Evolutionary conservation across 2,113 vertebrate genomes (phyloP).

Genomic region (Tupaia chinensis): DNA sequence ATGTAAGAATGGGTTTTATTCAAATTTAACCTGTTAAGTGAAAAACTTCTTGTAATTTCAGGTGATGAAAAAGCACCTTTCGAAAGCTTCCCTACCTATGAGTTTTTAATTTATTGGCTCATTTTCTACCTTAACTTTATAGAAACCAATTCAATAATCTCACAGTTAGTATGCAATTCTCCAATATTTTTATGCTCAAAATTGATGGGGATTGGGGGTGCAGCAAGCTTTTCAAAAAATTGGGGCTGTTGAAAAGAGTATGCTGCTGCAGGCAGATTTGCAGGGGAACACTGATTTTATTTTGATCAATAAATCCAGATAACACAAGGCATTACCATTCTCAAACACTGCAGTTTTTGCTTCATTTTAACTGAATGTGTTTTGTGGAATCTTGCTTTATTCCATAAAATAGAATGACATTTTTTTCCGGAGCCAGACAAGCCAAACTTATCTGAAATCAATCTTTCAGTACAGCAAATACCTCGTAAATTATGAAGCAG

Average conservation of each 20-base stretch:
- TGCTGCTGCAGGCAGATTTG: slow-evolving; percentile 50
- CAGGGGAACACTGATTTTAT: slow-evolving; percentile 80
- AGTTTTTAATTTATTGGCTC: slow-evolving; percentile 58
- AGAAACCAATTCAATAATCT: slow-evolving; percentile 59
- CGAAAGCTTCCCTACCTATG: background rate
- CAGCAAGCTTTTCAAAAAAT: slow-evolving; percentile 40
- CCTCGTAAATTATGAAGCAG: slow-evolving; percentile 77
- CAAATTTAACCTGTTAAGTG: slow-evolving; percentile 29
- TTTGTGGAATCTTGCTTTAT: slow-evolving; percentile 77
- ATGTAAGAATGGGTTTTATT: slow-evolving; percentile 34
- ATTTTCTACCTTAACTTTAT: slow-evolving; percentile 21
- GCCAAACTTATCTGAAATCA: slow-evolving; percentile 78
- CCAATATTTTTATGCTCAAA: slow-evolving; percentile 35
- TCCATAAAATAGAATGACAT: slow-evolving; percentile 77
- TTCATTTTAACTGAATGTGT: slow-evolving; percentile 80
- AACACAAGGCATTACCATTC: slow-evolving; percentile 72
- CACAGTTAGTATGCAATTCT: slow-evolving; percentile 54
- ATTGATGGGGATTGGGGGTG: background rate
- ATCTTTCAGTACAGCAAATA: slow-evolving; percentile 72
- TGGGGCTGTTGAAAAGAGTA: background rate
- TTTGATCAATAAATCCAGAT: slow-evolving; percentile 81
- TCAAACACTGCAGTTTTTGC: slow-evolving; percentile 71
- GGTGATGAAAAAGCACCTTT: background rate
- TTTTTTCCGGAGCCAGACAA: slow-evolving; percentile 59
- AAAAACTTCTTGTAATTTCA: slow-evolving; percentile 8